Percentiles rank a stretch among this genome's conserved stretches.
These are phyloP conservation scores for Apogon hyalosoma DNA, from an alignment of 2,797 vertebrate species.

Conservation along the genomic window DNA sequence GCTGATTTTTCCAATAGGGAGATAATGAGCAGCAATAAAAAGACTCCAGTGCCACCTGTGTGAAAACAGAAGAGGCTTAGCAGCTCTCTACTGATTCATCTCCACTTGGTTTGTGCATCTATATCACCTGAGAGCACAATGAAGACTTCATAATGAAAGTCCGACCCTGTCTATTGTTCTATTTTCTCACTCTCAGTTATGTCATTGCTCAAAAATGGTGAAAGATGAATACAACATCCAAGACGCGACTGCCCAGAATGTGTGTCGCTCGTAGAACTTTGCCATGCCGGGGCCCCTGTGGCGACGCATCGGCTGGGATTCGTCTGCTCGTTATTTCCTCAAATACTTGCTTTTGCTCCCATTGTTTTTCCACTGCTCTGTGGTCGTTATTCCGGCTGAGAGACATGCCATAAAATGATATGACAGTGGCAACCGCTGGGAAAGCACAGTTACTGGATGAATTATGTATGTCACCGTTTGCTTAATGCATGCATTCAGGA, in stretches of 20 bases:
- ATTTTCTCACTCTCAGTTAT: slow-evolving; percentile 18
- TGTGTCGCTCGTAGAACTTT: slow-evolving; percentile 79
- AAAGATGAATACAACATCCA: slow-evolving; percentile 20
- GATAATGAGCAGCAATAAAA: slow-evolving; percentile 16
- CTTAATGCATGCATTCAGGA: not conserved
- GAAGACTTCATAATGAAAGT: not conserved
- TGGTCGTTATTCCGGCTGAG: slow-evolving; percentile 50
- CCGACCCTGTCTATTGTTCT: not conserved
- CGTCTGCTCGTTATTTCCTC: slow-evolving; percentile 64
- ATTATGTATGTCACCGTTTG: slow-evolving; percentile 31
- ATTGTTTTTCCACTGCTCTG: slow-evolving; percentile 32
- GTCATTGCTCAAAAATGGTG: slow-evolving; percentile 19
- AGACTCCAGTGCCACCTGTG: not conserved
- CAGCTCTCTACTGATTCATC: not conserved
- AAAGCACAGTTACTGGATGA: slow-evolving; percentile 19
- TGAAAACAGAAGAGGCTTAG: too few relatives aligned
- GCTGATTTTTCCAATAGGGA: slow-evolving; percentile 10
- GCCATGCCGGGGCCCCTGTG: slow-evolving; percentile 40
- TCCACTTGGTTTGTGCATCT: not conserved
- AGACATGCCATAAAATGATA: slow-evolving; percentile 22
- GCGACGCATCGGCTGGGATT: slow-evolving; percentile 63
- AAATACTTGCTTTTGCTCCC: slow-evolving; percentile 41
- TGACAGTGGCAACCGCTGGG: slow-evolving; percentile 10
- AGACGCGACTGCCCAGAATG: slow-evolving; percentile 42
- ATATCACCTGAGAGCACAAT: not conserved